These are phyloP conservation scores for Microcebus griseorufus DNA, from an alignment of 2,113 vertebrate species.

Conservation along the genomic window DNA sequence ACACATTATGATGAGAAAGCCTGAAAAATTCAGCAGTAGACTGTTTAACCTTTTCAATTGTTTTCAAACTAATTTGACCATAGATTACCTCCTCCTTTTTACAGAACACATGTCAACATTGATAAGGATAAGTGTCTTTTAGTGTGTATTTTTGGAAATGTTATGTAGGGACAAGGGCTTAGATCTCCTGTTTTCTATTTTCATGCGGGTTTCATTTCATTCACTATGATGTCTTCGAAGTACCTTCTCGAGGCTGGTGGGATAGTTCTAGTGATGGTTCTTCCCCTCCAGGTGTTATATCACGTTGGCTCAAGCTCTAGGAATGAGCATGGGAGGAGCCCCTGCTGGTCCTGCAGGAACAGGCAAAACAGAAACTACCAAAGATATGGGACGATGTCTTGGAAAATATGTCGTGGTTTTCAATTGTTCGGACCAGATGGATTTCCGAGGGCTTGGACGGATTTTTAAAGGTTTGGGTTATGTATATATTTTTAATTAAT, in stretches of 20 bases:
- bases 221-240: not conserved
- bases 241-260: rapidly evolving
- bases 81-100: not conserved
- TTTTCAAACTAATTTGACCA: not conserved
- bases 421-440: constrained; percentile 99
- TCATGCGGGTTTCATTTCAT: not conserved
- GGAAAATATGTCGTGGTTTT: constrained; percentile 99
- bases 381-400: constrained; percentile 97
- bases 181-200: not conserved
- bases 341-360: constrained; percentile 97
- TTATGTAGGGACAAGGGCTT: not conserved
- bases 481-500: not conserved
- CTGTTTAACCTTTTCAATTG: not conserved
- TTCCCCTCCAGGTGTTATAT: constrained; percentile 93
- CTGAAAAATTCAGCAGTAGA: not conserved
- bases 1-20: not conserved
- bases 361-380: constrained; percentile 97
- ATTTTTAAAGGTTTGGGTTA: constrained; percentile 93
- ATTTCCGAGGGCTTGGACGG: constrained; percentile 96
- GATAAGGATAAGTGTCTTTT: not conserved
- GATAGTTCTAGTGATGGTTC: not conserved
- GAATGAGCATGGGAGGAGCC: constrained; percentile 98
- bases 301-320: constrained; percentile 95
- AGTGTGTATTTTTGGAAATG: not conserved
- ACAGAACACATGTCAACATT: not conserved